These are phyloP conservation scores for Nesoenas mayeri DNA, from an alignment of 2,113 vertebrate species.

Conservation along the genomic window DNA sequence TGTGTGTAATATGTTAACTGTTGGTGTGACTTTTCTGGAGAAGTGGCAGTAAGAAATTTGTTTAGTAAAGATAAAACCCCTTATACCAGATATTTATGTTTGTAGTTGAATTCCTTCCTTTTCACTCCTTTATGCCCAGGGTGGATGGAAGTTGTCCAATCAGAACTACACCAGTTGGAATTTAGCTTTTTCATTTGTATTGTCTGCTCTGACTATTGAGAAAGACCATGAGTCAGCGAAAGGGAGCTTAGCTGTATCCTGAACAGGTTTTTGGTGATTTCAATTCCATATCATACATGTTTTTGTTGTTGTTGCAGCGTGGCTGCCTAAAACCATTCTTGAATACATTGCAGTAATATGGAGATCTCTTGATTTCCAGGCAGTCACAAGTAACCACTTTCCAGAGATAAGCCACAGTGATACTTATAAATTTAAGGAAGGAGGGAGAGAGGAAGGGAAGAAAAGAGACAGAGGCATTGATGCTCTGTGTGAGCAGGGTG, in stretches of 20 bases:
- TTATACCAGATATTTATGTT: background rate
- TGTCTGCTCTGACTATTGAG: background rate
- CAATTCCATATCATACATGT: background rate
- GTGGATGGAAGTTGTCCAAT: background rate
- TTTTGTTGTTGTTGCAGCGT: background rate
- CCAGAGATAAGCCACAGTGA: background rate
- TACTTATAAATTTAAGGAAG: background rate
- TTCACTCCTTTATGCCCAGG: background rate
- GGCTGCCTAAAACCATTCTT: background rate
- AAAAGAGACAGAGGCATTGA: too few species aligned
- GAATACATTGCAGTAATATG: background rate
- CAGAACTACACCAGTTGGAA: background rate
- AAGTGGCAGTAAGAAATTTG: background rate
- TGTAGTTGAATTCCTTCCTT: background rate
- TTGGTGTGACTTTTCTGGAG: background rate
- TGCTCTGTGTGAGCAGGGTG: background rate
- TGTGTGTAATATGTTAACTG: slow-evolving; percentile 55
- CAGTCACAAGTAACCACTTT: background rate
- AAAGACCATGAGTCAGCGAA: background rate
- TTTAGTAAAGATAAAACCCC: background rate
- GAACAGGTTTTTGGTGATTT: background rate
- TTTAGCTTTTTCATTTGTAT: background rate
- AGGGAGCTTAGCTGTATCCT: background rate
- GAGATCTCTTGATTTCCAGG: background rate
- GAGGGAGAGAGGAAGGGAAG: background rate